Evolutionary conservation across 2,888 invertebrate genomes (phyloP).

Genomic region (Eupithecia dodoneata): DNA sequence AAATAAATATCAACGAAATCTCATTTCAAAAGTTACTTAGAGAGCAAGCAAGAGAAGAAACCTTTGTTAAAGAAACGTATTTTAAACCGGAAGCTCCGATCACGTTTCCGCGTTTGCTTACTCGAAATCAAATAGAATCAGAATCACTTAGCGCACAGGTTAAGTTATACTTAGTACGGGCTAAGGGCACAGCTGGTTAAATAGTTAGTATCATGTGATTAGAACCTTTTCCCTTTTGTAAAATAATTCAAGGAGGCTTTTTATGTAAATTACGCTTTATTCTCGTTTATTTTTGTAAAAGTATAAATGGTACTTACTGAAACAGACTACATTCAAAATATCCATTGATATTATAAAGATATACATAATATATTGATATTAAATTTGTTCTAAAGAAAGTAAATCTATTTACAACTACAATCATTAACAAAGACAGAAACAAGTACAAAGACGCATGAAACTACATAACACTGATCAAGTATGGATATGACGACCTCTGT

Average conservation of each 20-base stretch:
- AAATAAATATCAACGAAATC: not conserved
- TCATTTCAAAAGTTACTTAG: not conserved
- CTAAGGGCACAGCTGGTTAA: not conserved
- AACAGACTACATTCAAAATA: no score
- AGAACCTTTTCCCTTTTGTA: not conserved
- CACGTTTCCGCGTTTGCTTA: slow-evolving; percentile 24
- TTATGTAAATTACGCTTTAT: not conserved
- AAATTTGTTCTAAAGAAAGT: no score
- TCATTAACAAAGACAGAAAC: no score
- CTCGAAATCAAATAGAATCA: slow-evolving; percentile 26
- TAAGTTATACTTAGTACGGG: not conserved
- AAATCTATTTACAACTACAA: no score
- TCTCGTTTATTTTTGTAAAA: not conserved
- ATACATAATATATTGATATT: no score
- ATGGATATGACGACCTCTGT: no score
- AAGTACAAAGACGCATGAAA: no score
- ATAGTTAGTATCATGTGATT: not conserved
- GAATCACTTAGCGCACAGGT: slow-evolving; percentile 23
- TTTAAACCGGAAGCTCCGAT: slow-evolving; percentile 16
- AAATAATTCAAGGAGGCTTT: slow-evolving; percentile 3
- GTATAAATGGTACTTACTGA: not conserved
- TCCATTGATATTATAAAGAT: no score
- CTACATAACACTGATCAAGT: no score
- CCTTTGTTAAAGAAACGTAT: slow-evolving; percentile 13
- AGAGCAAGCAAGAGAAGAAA: not conserved